Evolutionary conservation across 2,888 invertebrate species (phyloP).

Genomic region (Sinhomidia bicolor): DNA sequence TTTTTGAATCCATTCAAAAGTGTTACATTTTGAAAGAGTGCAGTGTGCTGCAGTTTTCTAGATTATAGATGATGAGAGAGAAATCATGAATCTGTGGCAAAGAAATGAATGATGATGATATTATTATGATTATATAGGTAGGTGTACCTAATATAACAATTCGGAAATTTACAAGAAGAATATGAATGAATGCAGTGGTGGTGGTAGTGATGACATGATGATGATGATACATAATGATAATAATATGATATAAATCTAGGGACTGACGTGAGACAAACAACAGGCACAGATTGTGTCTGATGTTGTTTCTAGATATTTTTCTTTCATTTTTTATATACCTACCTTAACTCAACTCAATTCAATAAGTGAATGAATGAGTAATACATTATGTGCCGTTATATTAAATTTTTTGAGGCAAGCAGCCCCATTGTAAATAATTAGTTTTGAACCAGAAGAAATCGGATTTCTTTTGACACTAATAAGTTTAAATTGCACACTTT

Average conservation of each 20-base stretch:
- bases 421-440: neutral
- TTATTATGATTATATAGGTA: neutral
- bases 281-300: neutral
- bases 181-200: slow-evolving; percentile 24
- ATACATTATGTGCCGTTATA: slow-evolving; percentile 8
- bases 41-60: neutral
- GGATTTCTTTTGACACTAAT: neutral
- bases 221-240: slow-evolving; percentile 21
- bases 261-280: slow-evolving; percentile 19
- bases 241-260: neutral
- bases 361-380: slow-evolving; percentile 36
- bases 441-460: neutral
- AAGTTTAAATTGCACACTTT: neutral
- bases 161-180: neutral
- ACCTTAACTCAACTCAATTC: slow-evolving; percentile 10
- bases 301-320: neutral
- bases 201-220: slow-evolving; percentile 33
- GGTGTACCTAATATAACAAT: too few relatives aligned
- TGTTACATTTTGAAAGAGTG: neutral
- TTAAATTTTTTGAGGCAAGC: neutral
- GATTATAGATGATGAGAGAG: neutral
- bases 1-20: neutral
- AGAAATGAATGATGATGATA: slow-evolving; percentile 29
- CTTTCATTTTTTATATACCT: neutral
- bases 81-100: slow-evolving; percentile 20